These are phyloP conservation scores for Mungos mungo DNA, from an alignment of 2,113 vertebrate genomes.

Conservation along the genomic window DNA sequence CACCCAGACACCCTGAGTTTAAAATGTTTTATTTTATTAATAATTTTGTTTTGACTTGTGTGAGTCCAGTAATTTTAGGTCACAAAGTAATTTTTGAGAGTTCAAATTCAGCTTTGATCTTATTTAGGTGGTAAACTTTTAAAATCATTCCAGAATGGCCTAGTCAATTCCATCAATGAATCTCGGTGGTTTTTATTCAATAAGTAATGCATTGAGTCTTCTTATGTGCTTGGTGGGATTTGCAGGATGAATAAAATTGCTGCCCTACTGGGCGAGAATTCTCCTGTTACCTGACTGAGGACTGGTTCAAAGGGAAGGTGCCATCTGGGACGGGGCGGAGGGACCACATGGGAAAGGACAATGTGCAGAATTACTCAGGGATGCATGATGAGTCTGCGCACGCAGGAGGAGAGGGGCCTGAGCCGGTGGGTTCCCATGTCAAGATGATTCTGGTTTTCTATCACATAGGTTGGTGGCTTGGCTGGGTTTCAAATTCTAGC, in stretches of 20 bases:
- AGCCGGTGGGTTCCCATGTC: background rate
- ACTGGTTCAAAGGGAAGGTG: background rate
- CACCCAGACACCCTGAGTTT: too few relatives aligned
- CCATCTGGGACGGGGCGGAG: background rate
- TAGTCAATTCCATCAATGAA: background rate
- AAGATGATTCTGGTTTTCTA: background rate
- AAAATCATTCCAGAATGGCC: background rate
- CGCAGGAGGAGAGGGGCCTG: background rate
- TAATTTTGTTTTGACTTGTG: background rate
- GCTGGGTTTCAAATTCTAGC: background rate
- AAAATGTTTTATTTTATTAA: background rate
- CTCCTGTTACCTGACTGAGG: background rate
- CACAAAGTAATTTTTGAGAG: background rate
- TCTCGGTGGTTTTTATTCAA: background rate
- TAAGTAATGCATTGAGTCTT: background rate
- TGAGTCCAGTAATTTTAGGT: background rate
- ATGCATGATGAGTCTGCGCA: background rate
- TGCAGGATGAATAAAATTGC: background rate
- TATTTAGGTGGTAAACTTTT: background rate
- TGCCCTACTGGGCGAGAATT: background rate
- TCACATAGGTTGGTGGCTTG: background rate
- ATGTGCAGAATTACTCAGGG: background rate
- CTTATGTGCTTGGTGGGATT: background rate
- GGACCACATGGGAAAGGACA: background rate
- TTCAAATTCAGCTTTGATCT: background rate